These are phyloP conservation scores for Acrobasis suavella DNA, from an alignment of 2,888 invertebrate species.

Conservation along the genomic window DNA sequence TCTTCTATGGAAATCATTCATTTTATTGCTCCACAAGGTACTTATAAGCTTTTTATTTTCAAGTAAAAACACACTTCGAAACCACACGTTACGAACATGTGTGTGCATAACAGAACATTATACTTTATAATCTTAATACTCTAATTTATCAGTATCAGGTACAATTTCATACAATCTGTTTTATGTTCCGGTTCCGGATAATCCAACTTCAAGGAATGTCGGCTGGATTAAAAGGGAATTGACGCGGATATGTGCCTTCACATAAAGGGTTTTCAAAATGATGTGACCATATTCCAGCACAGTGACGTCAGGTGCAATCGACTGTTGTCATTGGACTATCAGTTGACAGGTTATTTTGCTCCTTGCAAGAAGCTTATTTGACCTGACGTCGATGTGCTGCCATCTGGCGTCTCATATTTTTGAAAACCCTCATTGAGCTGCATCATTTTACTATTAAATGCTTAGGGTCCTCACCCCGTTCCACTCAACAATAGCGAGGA, in stretches of 20 bases:
- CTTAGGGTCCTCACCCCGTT: no score
- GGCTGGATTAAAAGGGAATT: slow-evolving; percentile 39
- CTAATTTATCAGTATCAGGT: slow-evolving; percentile 73
- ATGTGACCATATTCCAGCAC: no score
- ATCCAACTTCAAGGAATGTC: slow-evolving; percentile 50
- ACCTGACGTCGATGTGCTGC: no score
- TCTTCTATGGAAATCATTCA: slow-evolving; percentile 61
- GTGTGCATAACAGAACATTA: slow-evolving; percentile 65
- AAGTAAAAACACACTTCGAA: slow-evolving; percentile 61
- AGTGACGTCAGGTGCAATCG: no score
- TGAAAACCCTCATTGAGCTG: no score
- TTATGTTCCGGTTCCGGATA: slow-evolving; percentile 40
- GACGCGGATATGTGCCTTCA: neutral
- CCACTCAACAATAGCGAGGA: no score
- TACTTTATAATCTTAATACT: slow-evolving; percentile 45
- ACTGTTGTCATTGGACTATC: no score
- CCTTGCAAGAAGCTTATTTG: no score
- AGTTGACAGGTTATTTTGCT: no score
- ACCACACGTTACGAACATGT: slow-evolving; percentile 58
- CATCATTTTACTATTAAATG: no score
- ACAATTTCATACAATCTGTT: slow-evolving; percentile 61
- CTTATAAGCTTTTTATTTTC: slow-evolving; percentile 63
- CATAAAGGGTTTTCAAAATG: no score
- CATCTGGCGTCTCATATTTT: no score
- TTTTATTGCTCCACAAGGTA: slow-evolving; percentile 73